Evolutionary conservation across 1,140 invertebrate species (phyloP), one percentile per base, ranked within the genome.

Genomic region (Planococcus citri): DNA sequence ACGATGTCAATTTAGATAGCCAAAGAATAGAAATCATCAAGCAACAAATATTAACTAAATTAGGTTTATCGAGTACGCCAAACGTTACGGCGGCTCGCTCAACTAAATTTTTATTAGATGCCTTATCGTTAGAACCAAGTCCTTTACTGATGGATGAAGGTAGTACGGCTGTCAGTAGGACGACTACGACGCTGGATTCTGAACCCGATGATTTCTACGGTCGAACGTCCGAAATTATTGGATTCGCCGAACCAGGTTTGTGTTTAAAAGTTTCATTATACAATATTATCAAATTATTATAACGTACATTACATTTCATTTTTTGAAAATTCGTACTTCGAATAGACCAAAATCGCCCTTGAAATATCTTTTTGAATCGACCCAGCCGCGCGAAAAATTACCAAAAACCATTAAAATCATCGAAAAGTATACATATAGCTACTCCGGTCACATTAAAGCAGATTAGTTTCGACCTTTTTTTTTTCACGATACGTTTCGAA

Each of bases 221-320:
- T 12, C 84, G 85, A 71, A 90, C 88, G 4, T 87, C 87, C 25
- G 88, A 91, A 78, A 89, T 91, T 74, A 90, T 91, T 73, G 86
- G 87, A 14, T 91, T 91, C 76, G 88, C 88, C 4, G 88, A 90
- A 77, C 85, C 85, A 79, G 89, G 89, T 90, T 80, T 83, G 82
- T 78, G 29, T 9, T 38, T 68, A n/a, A 20, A 68, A n/a, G n/a
- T n/a, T n/a, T n/a, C n/a, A n/a, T n/a, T n/a, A n/a, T n/a, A n/a
- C n/a, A n/a, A n/a, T n/a, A n/a, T n/a, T n/a, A n/a, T n/a, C n/a
- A n/a, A n/a, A n/a, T n/a, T n/a, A n/a, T n/a, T n/a, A n/a, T n/a
- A n/a, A n/a, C n/a, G n/a, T n/a, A n/a, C n/a, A n/a, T n/a, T n/a
- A n/a, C n/a, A n/a, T n/a, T n/a, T n/a, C n/a, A n/a, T n/a, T n/a